Evolutionary conservation across 1,140 invertebrate genomes (phyloP), one percentile per base, ranked within the genome.

Genomic region (Aradophagus sp.): DNA sequence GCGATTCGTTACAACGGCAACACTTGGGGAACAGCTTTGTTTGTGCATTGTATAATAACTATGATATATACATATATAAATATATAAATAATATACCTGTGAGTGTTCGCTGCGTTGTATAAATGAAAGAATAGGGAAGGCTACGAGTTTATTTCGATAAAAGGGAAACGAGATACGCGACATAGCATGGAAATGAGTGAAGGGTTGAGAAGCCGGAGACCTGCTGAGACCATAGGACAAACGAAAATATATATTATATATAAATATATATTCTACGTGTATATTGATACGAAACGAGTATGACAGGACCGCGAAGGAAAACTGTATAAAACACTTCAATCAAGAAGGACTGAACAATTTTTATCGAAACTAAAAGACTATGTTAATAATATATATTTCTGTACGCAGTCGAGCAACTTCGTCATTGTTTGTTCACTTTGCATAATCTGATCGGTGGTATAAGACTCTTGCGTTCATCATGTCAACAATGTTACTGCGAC

Each of bases 301-400:
- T 50, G 65, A 50, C 42, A 62, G 36, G 56, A 45, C 38, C 29
- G 48, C 62, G 66, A 44, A 39, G 62, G 44, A 36, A 68, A 62
- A 76, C 70, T 71, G 65, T 71, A 77, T 63, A 69, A 63, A 69
- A 23, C 7, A 73, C 78, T 80, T 81, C 78, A 83, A 81, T 81
- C 77, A 80, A 85, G 79, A 83, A 78, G 83, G 83, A 85, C 84
- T 86, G 84, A 86, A 83, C 78, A 84, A n/a, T 86, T 86, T 86
- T 85, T 86, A 86, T 85, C 78, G 83, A 85, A 85, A 86, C 84
- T 85, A 81, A 84, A 86, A 85, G 84, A 86, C 84, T 86, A 84
- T 83, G 73, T 74, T 75, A 82, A 83, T 82, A 80, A 83, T 83
- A 83, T 85, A 84, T 85, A 85, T 86, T 84, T 85, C 83, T 86